A percentile compares a stretch with the other conserved stretches of the same genome.
Evolutionary conservation across 2,113 vertebrate genomes (phyloP).

Genomic region (Aviceda subcristata): DNA sequence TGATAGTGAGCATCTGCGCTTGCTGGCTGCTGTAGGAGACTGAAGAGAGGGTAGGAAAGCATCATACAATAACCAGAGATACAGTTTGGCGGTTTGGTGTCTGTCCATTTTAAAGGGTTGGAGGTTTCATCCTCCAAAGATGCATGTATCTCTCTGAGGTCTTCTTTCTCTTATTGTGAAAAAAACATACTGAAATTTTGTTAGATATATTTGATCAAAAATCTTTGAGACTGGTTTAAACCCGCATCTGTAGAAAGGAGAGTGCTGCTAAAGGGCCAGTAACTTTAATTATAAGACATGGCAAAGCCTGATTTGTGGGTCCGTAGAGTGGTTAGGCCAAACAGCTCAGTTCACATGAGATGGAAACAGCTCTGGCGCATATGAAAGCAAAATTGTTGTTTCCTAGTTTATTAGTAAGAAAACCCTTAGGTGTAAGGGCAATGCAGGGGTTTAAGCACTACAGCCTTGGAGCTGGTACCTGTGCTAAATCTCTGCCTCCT

Average conservation of each 20-base stretch:
- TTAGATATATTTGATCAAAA: neutral
- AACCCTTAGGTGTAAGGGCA: neutral
- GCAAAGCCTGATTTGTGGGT: neutral
- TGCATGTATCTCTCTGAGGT: neutral
- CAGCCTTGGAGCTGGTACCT: neutral
- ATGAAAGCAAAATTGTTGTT: neutral
- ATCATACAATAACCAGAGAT: neutral
- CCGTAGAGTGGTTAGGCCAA: neutral
- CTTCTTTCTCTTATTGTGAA: neutral
- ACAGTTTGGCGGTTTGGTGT: neutral
- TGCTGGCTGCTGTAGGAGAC: neutral
- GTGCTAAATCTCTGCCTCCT: neutral
- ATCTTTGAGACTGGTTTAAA: neutral
- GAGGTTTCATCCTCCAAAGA: neutral
- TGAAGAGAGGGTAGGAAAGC: neutral
- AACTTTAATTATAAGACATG: neutral
- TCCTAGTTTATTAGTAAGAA: neutral
- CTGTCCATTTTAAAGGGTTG: neutral
- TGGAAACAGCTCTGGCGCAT: neutral
- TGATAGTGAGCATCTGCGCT: conserved; percentile 2
- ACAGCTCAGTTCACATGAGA: neutral
- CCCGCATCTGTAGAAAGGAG: neutral
- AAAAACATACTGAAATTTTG: neutral
- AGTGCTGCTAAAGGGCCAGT: neutral
- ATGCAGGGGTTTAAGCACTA: neutral